A percentile compares a stretch with the other conserved stretches of the same genome.
Evolutionary conservation across 2,888 invertebrate species (phyloP).

Genomic region (Steinernema carpocapsae): DNA sequence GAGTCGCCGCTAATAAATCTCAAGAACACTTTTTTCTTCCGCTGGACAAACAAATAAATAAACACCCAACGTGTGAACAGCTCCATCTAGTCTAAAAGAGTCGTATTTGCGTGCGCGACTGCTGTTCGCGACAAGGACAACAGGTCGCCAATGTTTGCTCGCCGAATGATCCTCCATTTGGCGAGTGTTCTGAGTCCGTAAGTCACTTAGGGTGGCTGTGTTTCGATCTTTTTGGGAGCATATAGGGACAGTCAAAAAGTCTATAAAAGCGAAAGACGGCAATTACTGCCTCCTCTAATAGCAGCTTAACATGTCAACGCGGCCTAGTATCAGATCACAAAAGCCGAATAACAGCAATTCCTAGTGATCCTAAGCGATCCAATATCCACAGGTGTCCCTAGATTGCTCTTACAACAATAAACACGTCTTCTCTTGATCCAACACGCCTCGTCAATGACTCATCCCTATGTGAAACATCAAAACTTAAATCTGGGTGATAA

Average conservation of each 20-base stretch:
- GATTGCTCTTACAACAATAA: background rate
- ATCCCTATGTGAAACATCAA: background rate
- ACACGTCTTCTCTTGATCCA: background rate
- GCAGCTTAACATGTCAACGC: background rate
- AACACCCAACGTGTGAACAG: constrained; percentile 2
- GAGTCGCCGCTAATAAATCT: background rate
- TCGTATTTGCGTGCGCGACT: constrained; percentile 1
- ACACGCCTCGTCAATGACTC: constrained; percentile 7
- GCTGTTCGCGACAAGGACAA: constrained; percentile 2
- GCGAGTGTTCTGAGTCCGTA: background rate
- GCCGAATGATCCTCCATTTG: constrained; percentile 18
- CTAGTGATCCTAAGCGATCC: background rate
- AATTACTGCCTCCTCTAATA: background rate
- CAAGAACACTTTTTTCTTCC: background rate
- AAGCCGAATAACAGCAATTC: background rate
- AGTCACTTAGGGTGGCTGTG: background rate
- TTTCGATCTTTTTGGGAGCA: background rate
- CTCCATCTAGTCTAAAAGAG: background rate
- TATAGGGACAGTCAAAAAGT: too few species aligned
- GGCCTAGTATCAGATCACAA: background rate
- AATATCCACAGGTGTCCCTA: background rate
- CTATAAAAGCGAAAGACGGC: too few species aligned
- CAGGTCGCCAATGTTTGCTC: constrained; percentile 10
- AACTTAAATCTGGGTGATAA: background rate
- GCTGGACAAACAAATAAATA: background rate